These are phyloP conservation scores for Paguma larvata DNA, from an alignment of 2,797 vertebrate species.

Conservation along the genomic window DNA sequence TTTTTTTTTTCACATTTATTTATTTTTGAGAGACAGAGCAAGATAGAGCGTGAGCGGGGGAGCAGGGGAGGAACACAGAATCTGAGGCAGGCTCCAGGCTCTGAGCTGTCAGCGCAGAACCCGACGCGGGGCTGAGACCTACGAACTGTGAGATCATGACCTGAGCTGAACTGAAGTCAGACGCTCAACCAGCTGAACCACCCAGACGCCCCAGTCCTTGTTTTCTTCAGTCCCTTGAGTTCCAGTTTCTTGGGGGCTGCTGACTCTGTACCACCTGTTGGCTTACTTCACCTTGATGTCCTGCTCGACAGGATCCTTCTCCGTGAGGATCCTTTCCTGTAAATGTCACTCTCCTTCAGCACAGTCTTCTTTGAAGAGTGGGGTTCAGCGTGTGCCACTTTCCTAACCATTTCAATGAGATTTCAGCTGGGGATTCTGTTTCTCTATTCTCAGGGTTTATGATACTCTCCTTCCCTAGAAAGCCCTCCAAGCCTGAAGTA, in stretches of 20 bases:
- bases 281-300: neutral
- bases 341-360: neutral
- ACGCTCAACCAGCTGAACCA: too few species aligned
- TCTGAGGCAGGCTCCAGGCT: too few species aligned
- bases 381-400: neutral
- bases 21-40: too few species aligned
- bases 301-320: neutral
- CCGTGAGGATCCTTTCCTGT: neutral
- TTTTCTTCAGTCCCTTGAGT: neutral
- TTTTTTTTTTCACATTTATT: neutral
- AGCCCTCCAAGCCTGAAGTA: neutral
- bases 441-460: neutral
- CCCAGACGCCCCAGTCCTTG: fast-evolving
- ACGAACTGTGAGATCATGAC: too few species aligned
- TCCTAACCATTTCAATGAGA: neutral
- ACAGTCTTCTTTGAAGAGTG: neutral
- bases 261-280: neutral
- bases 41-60: too few species aligned
- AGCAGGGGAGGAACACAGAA: too few species aligned
- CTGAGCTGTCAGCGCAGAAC: too few species aligned
- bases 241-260: neutral
- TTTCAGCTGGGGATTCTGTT: neutral
- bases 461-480: neutral
- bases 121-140: too few species aligned
- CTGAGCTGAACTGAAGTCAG: too few species aligned